Evolutionary conservation across 2,888 invertebrate genomes (phyloP), one percentile per base, ranked within the genome.

Genomic region (Azorinus chamasolen): DNA sequence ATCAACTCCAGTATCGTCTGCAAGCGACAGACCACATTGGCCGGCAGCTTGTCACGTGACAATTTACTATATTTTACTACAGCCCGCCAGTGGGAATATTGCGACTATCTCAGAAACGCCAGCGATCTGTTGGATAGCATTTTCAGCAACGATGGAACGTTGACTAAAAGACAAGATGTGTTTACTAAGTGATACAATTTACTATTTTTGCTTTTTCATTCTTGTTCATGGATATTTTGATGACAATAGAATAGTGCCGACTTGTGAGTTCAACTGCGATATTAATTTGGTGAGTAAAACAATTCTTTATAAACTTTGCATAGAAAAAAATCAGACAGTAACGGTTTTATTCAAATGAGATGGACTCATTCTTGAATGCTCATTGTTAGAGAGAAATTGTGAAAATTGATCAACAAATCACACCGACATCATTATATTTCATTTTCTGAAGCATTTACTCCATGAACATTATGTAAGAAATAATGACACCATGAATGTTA

Each of bases 241-340:
- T 14, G 66, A 66, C 12, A 48, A 37, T n/a, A 46, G 57, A 18
- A 46, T 32, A 32, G 25, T 45, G n/a, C 45, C 48, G 22, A 46
- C 32, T 3, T 66, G 66, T 41, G 24, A 8, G 18, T 57, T 66
- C 22, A 58, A 37, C 48, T 58, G 57, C 32, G 57, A 50, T 16
- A 27, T 20, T 57, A 37, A 57, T 32, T 65, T 65, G 66, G 58
- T 58, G 41, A 57, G 66, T 66, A 27, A 45, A n/a, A 18, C 14
- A 45, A 4, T 8, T 20, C 14, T 45, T 45, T n/a, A 4, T 14
- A 8, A 10, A 32, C 4, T 10, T 32, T 32, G 5, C 10, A 10
- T 4, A 32, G 5, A 32, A 32, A 32, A 32, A 32, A 32, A 6
- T 32, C 32, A 32, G 10, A 32, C n/a, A 32, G 32, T 6, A 32